Conservation (phyloP, 2,888 invertebrate genomes). For the Phasia obesa region DNA sequence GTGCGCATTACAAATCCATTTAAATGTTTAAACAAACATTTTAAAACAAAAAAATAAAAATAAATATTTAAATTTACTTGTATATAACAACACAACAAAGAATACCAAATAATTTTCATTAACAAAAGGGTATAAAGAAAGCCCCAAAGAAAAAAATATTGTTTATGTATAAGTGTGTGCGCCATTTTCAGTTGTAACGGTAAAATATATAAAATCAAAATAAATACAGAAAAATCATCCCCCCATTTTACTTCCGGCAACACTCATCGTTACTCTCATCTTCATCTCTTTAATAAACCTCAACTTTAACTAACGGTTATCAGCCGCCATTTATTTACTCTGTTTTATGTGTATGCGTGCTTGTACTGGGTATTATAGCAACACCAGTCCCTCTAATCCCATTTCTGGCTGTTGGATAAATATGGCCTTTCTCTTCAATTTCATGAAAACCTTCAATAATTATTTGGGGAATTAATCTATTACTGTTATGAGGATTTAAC, state of each 20-base stretch:
- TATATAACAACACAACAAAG: conserved; percentile 41
- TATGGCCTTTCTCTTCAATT: conserved; percentile 49
- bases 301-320: conserved; percentile 24
- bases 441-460: conserved; percentile 46
- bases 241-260: conserved; percentile 1
- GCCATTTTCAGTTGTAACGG: conserved; percentile 34
- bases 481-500: conserved; percentile 29
- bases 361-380: conserved; percentile 11
- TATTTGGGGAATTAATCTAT: conserved; percentile 17
- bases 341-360: not conserved
- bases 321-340: not conserved
- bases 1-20: conserved; percentile 9
- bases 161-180: conserved; percentile 13
- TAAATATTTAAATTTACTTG: conserved; percentile 24
- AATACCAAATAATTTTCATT: not conserved
- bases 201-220: conserved; percentile 7
- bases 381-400: conserved; percentile 1
- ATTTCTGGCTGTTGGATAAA: conserved; percentile 9
- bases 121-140: conserved; percentile 38
- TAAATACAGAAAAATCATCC: conserved; percentile 34
- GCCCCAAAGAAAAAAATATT: conserved; percentile 21
- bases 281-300: conserved; percentile 9
- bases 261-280: conserved; percentile 11
- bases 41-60: not conserved
- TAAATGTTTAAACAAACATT: conserved; percentile 5